phyloP scores from a whole-genome alignment of 2,888 invertebrate genomes.

The Cantharis rustica region DNA sequence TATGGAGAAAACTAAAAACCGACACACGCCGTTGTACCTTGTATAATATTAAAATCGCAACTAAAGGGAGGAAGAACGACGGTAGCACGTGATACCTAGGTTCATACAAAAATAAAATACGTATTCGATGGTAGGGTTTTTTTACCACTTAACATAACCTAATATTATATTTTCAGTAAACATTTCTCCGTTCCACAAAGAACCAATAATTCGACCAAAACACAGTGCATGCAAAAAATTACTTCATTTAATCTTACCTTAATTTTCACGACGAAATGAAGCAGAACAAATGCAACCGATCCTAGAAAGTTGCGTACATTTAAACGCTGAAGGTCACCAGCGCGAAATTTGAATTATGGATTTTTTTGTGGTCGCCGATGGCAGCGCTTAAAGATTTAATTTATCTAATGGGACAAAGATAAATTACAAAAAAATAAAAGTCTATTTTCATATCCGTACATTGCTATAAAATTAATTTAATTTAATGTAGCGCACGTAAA shows the following conservation, averaged over 20 bases:
- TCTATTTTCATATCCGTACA: not conserved
- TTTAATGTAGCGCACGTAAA: no score
- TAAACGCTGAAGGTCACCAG: not conserved
- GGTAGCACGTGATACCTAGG: not conserved
- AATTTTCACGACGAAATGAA: not conserved
- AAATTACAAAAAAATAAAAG: not conserved
- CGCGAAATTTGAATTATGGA: conserved; percentile 7
- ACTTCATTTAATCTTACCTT: not conserved
- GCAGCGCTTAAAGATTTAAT: not conserved
- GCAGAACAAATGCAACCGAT: not conserved
- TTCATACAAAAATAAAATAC: not conserved
- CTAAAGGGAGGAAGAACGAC: not conserved
- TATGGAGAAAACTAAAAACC: conserved; percentile 24
- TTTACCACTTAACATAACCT: not conserved
- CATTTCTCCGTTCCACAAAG: not conserved
- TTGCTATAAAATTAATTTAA: not conserved
- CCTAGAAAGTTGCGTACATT: not conserved
- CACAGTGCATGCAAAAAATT: not conserved
- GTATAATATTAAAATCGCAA: not conserved
- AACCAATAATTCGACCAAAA: not conserved
- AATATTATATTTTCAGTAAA: not conserved
- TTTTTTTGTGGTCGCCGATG: not conserved
- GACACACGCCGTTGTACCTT: conserved; percentile 3
- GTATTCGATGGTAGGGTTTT: not conserved
- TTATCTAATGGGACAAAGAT: not conserved